Conservation (phyloP, 2,113 vertebrate species). For the Platichthys flesus region DNA sequence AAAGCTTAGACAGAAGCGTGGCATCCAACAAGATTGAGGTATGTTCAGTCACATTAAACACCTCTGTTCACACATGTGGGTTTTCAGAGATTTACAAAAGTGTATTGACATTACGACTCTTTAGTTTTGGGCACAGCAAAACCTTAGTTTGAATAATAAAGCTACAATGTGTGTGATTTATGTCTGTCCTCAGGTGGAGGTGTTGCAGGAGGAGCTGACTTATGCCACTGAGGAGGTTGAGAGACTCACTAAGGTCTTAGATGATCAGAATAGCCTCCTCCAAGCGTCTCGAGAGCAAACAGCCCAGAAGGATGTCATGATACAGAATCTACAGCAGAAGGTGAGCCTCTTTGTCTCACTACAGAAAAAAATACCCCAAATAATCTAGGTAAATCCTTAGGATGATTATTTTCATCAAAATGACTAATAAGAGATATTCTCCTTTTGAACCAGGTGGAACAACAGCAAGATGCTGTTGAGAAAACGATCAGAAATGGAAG, state of each 20-base stretch:
- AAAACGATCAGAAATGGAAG: conserved; percentile 56
- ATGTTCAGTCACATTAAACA: conserved; percentile 4
- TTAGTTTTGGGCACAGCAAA: background rate
- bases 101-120: background rate
- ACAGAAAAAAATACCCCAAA: background rate
- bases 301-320: conserved; percentile 82
- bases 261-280: conserved; percentile 86
- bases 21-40: conserved; percentile 92
- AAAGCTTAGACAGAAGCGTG: conserved; percentile 82
- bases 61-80: background rate
- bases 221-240: conserved; percentile 90
- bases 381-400: background rate
- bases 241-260: conserved; percentile 88
- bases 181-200: conserved; percentile 83
- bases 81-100: background rate
- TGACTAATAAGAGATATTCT: background rate
- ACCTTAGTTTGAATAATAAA: background rate
- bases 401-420: background rate
- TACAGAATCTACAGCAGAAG: conserved; percentile 86
- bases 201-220: conserved; percentile 90
- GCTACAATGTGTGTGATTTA: background rate
- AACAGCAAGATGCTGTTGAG: conserved; percentile 72
- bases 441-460: conserved; percentile 67
- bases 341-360: conserved; percentile 64
- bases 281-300: conserved; percentile 85